Evolutionary conservation across 2,797 vertebrate genomes (phyloP).

Genomic region (Clamator glandarius): DNA sequence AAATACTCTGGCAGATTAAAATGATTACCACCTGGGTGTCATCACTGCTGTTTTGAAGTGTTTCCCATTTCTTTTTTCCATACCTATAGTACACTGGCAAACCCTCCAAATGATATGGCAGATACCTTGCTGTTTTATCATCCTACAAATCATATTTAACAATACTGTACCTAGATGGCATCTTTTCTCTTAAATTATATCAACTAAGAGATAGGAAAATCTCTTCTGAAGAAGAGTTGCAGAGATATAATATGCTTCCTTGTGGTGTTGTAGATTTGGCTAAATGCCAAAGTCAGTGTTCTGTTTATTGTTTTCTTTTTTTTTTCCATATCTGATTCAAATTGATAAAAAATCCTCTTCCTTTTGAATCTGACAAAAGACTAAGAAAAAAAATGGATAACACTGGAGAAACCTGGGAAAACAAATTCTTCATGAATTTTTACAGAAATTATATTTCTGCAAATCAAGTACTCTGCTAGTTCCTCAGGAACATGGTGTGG

Average conservation of each 20-base stretch:
- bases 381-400: neutral
- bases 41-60: neutral
- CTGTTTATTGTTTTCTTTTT: constrained; percentile 53
- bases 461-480: neutral
- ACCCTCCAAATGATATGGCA: neutral
- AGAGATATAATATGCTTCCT: constrained; percentile 26
- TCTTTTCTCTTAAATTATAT: neutral
- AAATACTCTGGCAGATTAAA: neutral
- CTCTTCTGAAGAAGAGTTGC: neutral
- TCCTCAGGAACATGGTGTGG: neutral
- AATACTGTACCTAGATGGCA: neutral
- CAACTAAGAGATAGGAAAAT: neutral
- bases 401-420: neutral
- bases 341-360: constrained; percentile 66
- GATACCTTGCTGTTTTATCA: neutral
- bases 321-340: constrained; percentile 41
- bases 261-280: neutral
- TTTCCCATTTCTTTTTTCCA: neutral
- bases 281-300: neutral
- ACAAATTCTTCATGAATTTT: neutral
- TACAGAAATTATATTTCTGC: neutral
- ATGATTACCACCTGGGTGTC: neutral
- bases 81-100: neutral
- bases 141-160: neutral
- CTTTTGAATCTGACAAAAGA: constrained; percentile 21